Percentiles rank a stretch among this genome's conserved stretches.
Evolutionary conservation across 2,888 invertebrate species (phyloP).

Genomic region (Stenodera caucasica): DNA sequence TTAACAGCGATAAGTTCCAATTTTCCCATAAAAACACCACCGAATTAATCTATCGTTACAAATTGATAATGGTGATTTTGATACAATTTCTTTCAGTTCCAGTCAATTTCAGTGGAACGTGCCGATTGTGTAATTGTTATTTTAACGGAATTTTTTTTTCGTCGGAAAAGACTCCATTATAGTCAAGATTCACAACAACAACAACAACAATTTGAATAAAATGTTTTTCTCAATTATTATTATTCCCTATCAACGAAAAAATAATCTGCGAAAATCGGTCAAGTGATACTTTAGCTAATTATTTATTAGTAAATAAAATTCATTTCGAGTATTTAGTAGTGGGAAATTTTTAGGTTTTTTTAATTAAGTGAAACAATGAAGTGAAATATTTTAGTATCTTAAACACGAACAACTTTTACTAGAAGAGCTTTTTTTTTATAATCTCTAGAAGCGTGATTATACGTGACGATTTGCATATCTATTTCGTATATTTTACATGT

Average conservation of each 20-base stretch:
- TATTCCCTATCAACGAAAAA: no score
- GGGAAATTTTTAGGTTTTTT: constrained; percentile 14
- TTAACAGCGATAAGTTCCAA: neutral
- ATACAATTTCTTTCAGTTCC: neutral
- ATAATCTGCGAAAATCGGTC: constrained; percentile 6
- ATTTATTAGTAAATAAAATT: constrained; percentile 16
- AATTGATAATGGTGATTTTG: neutral
- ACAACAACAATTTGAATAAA: no score
- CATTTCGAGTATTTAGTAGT: constrained; percentile 8
- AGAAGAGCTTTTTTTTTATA: neutral
- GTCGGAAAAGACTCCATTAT: neutral
- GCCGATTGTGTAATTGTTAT: neutral
- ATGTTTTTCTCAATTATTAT: neutral
- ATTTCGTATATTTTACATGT: no score
- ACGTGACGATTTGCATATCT: no score
- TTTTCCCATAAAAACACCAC: neutral
- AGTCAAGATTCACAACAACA: neutral
- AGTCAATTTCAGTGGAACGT: constrained; percentile 3
- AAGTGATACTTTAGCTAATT: constrained; percentile 11
- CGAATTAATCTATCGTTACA: neutral
- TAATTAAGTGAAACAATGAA: constrained; percentile 19
- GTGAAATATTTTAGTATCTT: neutral
- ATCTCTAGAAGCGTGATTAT: no score
- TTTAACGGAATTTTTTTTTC: neutral
- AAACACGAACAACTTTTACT: neutral